Percentiles rank a stretch among this genome's conserved stretches.
Evolutionary conservation across 2,113 vertebrate species (phyloP).

Genomic region (Neogale vison): DNA sequence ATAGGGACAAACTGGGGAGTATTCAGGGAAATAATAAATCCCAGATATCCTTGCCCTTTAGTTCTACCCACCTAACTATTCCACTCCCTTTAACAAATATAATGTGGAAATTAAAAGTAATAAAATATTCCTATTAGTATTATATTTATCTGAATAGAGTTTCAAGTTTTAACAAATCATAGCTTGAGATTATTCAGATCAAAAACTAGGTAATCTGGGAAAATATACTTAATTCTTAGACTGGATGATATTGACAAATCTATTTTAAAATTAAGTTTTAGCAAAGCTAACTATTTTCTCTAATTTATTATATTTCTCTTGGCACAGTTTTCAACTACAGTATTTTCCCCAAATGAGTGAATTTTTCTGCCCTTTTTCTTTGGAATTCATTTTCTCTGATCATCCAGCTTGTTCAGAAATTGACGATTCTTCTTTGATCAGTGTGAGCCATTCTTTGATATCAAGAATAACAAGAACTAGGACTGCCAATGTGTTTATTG

Average conservation of each 20-base stretch:
- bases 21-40: conserved; percentile 44
- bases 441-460: conserved; percentile 11
- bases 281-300: not conserved
- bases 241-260: not conserved
- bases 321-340: not conserved
- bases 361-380: conserved; percentile 6
- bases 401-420: conserved; percentile 26
- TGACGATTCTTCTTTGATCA: conserved; percentile 1
- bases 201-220: conserved; percentile 1
- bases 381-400: conserved; percentile 46
- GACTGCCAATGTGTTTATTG: not conserved
- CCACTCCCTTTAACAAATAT: conserved; percentile 21
- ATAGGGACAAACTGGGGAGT: not conserved
- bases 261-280: conserved; percentile 60
- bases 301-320: conserved; percentile 44
- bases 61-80: conserved; percentile 34
- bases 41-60: not conserved
- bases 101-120: conserved; percentile 53
- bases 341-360: conserved; percentile 17
- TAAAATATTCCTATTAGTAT: conserved; percentile 42
- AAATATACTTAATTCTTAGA: conserved; percentile 31
- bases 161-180: conserved; percentile 34
- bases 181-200: not conserved
- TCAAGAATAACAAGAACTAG: not conserved
- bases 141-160: conserved; percentile 42